Evolutionary conservation across 2,797 vertebrate species (phyloP), one percentile per base, ranked within the genome.

Genomic region (Botia almorhae): DNA sequence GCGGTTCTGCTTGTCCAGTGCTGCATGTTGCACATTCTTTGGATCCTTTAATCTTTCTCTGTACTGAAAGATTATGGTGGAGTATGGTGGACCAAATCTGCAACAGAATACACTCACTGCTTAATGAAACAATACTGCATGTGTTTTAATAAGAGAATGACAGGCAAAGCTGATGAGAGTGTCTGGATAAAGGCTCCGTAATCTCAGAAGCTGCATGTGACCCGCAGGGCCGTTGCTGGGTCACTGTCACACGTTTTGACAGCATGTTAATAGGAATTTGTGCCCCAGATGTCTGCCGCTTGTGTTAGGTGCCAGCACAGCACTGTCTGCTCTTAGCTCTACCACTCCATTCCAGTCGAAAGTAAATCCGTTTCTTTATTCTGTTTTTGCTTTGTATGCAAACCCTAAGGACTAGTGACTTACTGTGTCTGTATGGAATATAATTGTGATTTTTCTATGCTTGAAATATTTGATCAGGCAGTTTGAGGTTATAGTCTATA

Each of bases 261-360:
- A 56, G 78, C 51, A 13, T 84, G 86, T 85, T 89, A 90, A 87
- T 86, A 85, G 87, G 83, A 84, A 88, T 85, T 90, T 89, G 71
- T 82, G 85, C 76, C 87, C 75, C 82, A 83, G 84, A 88, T 89
- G 84, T 72, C 82, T 69, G 23, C 60, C n/a, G 19, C 69, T 81
- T 84, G 74, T 83, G 70, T 85, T 76, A 67, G 55, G 68, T 80
- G 65, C 50, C 61, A 61, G 79, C 58, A 10, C 21, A 63, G 78
- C 82, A 79, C 70, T 72, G 56, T 70, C 69, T 58, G 81, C 58
- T 85, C 79, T 74, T 75, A 70, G 69, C 61, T 77, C 86, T 83
- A 51, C 82, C 79, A 67, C 78, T 86, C 81, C 58, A 81, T 73
- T 55, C 5, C 43, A 13, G 68, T 72, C 56, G 60, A 63, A 43